phyloP scores from a whole-genome alignment of 1,140 invertebrate genomes.

The Drosophila takahashii region DNA sequence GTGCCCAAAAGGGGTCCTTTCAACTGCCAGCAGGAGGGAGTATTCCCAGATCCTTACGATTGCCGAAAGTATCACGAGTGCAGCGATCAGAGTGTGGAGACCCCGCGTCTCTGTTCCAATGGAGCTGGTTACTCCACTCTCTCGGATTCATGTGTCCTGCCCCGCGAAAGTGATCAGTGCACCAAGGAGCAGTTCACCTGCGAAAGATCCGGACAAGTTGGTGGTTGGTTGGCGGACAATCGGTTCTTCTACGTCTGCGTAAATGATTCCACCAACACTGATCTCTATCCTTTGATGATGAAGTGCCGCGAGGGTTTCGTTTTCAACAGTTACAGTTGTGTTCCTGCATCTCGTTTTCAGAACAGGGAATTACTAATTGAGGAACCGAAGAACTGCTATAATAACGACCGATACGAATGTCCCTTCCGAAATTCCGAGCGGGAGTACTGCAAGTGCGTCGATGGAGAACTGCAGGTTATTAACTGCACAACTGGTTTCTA shows the following conservation, averaged over 20 bases:
- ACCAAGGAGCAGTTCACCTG: conserved; percentile 61
- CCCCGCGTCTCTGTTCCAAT: conserved; percentile 54
- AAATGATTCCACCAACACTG: conserved; percentile 14
- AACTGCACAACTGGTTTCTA: conserved; percentile 6
- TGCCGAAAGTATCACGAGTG: conserved; percentile 83
- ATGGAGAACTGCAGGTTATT: conserved; percentile 7
- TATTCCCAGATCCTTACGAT: conserved; percentile 83
- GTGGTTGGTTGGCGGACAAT: conserved; percentile 62
- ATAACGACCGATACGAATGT: conserved; percentile 19
- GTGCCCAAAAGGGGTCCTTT: conserved; percentile 67
- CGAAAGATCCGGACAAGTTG: conserved; percentile 53
- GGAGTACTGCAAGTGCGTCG: conserved; percentile 18
- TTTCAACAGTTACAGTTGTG: conserved; percentile 59
- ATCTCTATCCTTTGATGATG: conserved; percentile 69
- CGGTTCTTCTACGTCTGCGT: conserved; percentile 80
- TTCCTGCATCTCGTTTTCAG: not conserved
- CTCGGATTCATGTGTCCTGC: conserved; percentile 51
- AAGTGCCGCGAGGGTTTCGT: conserved; percentile 58
- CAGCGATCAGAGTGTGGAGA: conserved; percentile 51
- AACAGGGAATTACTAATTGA: not conserved
- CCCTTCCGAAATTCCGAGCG: not conserved
- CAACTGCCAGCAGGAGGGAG: conserved; percentile 65
- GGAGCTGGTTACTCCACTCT: conserved; percentile 61
- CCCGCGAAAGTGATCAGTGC: conserved; percentile 54
- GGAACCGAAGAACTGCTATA: conserved; percentile 2